A percentile compares a stretch with the other conserved stretches of the same genome.
Evolutionary conservation across 1,140 invertebrate species (phyloP).

Genomic region (Dolichoris vasculosae): DNA sequence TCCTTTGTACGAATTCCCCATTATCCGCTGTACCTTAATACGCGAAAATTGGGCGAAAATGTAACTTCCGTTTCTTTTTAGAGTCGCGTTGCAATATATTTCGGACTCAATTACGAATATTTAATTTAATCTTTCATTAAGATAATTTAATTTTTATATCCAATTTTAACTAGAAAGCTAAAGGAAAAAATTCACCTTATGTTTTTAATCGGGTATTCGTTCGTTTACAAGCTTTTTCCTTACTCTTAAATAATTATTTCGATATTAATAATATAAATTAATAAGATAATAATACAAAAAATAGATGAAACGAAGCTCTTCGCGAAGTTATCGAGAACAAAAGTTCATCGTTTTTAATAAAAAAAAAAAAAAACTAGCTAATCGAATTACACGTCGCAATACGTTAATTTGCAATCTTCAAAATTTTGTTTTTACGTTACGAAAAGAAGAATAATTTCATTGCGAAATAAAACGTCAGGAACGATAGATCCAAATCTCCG

Average conservation of each 20-base stretch:
- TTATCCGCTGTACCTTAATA: conserved; percentile 12
- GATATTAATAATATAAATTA: no score
- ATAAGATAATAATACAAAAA: background rate
- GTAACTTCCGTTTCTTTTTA: background rate
- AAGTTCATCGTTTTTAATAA: background rate
- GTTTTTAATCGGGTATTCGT: background rate
- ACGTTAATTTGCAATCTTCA: no score
- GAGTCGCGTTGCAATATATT: background rate
- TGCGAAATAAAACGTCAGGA: no score
- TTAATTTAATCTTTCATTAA: conserved; percentile 14
- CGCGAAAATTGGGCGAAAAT: background rate
- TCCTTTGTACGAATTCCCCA: conserved; percentile 6
- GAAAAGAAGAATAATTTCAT: background rate
- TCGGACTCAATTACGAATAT: background rate
- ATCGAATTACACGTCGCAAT: background rate
- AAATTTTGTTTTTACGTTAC: background rate
- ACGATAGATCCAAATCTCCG: no score
- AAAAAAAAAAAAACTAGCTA: background rate
- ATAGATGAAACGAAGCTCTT: background rate
- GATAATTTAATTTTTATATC: background rate
- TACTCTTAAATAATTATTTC: background rate
- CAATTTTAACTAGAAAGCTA: background rate
- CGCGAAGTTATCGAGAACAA: background rate
- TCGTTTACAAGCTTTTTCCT: background rate
- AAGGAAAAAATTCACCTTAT: background rate